These are phyloP conservation scores for Parnassius apollo DNA, from an alignment of 2,888 invertebrate species.

Conservation along the genomic window DNA sequence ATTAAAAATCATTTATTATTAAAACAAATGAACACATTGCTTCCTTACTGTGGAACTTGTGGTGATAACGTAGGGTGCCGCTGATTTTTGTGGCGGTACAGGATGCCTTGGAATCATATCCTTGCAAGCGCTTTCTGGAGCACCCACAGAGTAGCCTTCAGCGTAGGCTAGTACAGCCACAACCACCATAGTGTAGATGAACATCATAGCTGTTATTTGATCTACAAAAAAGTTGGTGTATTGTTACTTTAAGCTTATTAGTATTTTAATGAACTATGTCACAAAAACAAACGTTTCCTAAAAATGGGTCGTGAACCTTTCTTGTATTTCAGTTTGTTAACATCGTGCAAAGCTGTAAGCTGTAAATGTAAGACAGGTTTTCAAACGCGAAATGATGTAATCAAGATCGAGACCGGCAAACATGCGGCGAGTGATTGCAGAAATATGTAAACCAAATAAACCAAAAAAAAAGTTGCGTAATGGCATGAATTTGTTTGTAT, in stretches of 20 bases:
- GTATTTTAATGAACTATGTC: slow-evolving; percentile 38
- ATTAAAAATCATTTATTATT: too few species aligned
- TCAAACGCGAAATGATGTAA: slow-evolving; percentile 54
- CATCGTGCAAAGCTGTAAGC: slow-evolving; percentile 47
- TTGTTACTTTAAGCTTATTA: slow-evolving; percentile 27
- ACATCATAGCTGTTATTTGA: slow-evolving; percentile 24
- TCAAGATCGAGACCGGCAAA: slow-evolving; percentile 41
- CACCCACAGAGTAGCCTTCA: slow-evolving; percentile 82
- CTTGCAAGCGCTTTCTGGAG: slow-evolving; percentile 82
- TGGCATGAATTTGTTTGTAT: not conserved
- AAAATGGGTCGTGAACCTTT: slow-evolving; percentile 67
- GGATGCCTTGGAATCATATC: slow-evolving; percentile 86
- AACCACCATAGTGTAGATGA: slow-evolving; percentile 46
- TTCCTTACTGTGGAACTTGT: slow-evolving; percentile 62
- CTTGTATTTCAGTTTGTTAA: slow-evolving; percentile 57
- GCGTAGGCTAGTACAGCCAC: slow-evolving; percentile 52
- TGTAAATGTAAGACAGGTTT: slow-evolving; percentile 54
- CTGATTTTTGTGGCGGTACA: slow-evolving; percentile 74
- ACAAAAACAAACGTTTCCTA: slow-evolving; percentile 16
- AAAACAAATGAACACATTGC: not conserved
- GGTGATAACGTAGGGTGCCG: slow-evolving; percentile 82
- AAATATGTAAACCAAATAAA: slow-evolving; percentile 41
- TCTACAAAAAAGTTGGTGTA: not conserved
- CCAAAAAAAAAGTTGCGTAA: slow-evolving; percentile 26
- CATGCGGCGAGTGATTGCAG: slow-evolving; percentile 32